Base-by-base conservation (phyloP, 2,797 vertebrate genomes). In the Enteromius mattozi region DNA sequence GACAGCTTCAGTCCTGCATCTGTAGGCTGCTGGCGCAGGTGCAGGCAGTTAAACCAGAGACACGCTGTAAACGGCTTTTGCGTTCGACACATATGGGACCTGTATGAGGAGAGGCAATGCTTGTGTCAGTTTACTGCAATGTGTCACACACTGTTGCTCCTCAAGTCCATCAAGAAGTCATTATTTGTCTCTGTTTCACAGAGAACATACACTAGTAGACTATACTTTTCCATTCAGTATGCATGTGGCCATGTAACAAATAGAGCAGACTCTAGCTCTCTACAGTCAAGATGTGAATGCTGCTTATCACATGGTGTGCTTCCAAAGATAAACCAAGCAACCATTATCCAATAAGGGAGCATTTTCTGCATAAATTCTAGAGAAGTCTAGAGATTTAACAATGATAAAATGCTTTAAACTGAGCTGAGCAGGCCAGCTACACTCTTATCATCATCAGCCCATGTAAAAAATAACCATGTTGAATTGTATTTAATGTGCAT, bases 271-370 rank as follows among this genome's bases (percentile, higher is more conserved):
- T 21, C 2, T 40, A 63, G 16, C 40, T 72, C 6, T 66, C 35
- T 78, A 10, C 24, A 86, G 85, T 88, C 88, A 90, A 92, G 90
- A 94, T 93, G 92, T 89, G 89, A 77, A 91, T 82, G 85, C 86
- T 86, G 92, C 92, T 91, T 94, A 93, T 94, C 94, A 95, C 92
- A 94, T 92, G 93, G 24, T 89, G 65, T 65, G 84, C 89, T 93
- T 94, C 91, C 92, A 94, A 93, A 95, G 91, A 91, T 90, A 93
- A 91, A 88, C 92, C 93, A 94, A 91, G 91, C 91, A 92, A 91
- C 37, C 14, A 37, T 72, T 49, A 72, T 74, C 66, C 21, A 45
- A 63, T 63, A 47, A 70, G 21, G 19, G 37, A 13, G 59, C 5
- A 42, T 70, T 42, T 40, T 45, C 12, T 30, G 10, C 61, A 63